Evolutionary conservation across 30 jellyfish, hydroid and myxozoan species (phyloP).

Genomic region (Mastigias papua): DNA sequence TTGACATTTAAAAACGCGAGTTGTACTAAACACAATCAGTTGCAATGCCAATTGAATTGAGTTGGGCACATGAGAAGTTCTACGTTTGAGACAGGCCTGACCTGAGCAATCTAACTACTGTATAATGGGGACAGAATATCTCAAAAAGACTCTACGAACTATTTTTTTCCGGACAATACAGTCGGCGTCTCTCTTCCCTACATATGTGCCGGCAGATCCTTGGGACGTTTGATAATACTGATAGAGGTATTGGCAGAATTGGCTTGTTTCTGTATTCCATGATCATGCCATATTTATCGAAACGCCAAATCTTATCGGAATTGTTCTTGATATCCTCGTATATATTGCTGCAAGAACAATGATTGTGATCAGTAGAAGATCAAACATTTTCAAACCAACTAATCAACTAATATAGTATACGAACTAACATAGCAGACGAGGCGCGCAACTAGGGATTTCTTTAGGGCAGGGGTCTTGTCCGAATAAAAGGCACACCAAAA

Average conservation of each 20-base stretch:
- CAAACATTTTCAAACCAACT: no score
- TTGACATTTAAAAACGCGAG: background rate
- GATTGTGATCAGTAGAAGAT: no score
- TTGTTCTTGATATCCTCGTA: constrained; percentile 58
- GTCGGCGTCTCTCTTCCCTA: background rate
- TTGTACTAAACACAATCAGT: background rate
- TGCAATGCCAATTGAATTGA: background rate
- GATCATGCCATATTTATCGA: constrained; percentile 73
- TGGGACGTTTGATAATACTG: constrained; percentile 54
- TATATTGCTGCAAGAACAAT: constrained; percentile 72
- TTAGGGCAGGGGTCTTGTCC: no score
- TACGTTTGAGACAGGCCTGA: background rate
- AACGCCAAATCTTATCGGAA: constrained; percentile 79
- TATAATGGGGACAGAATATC: no score
- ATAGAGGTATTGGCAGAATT: constrained; percentile 66
- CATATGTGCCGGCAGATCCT: constrained; percentile 18
- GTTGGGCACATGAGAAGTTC: background rate
- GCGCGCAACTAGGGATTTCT: no score
- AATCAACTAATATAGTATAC: no score
- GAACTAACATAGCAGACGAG: no score
- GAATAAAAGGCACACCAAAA: no score
- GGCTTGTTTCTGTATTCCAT: constrained; percentile 78
- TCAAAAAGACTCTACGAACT: background rate
- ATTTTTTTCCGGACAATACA: background rate
- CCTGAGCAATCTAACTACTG: background rate